Evolutionary conservation across 2,797 vertebrate genomes (phyloP), one percentile per base, ranked within the genome.

Genomic region (Sciaenops ocellatus): DNA sequence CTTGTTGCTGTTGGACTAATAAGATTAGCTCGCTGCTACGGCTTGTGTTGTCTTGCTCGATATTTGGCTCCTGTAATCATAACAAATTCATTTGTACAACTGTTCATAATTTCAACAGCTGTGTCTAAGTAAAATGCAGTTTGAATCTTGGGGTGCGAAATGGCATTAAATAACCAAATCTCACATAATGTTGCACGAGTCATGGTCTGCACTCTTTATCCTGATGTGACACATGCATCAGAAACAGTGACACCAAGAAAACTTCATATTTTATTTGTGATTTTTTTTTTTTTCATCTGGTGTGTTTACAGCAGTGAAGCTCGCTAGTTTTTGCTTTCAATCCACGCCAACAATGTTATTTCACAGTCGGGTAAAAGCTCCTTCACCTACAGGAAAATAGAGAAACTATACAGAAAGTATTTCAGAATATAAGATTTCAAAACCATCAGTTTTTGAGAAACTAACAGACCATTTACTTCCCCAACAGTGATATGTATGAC

Each of bases 231-330:
- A 5, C 7, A 28, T 20, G 0, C 10, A 41, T 50, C 12, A 71
- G 12, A 69, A n/a, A 65, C n/a, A 59, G 34, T 2, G 7, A 63
- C 38, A 26, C 3, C 5, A 28, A 28, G 11, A 80, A 78, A 68
- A 67, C 6, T 6, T 41, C 12, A 46, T 4, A 3, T 84, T 85
- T 90, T 79, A 82, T 86, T 86, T 73, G 52, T 52, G 61, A 55
- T 48, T 48, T 38, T 38, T 38, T 38, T 38, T 34, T 34, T 8
- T 8, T 8, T 10, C 24, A 42, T 57, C 17, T 59, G 52, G 61
- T 65, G 63, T 10, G 20, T 73, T 85, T 69, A 79, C 75, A 86
- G 30, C 48, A 41, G 20, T 62, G 30, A 54, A 2, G 22, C 26
- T 69, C 1, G 3, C 34, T n/a, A 18, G n/a, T 13, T 38, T 64